These are phyloP conservation scores for Microcebus jonahi DNA, from an alignment of 2,113 vertebrate species.

Conservation along the genomic window DNA sequence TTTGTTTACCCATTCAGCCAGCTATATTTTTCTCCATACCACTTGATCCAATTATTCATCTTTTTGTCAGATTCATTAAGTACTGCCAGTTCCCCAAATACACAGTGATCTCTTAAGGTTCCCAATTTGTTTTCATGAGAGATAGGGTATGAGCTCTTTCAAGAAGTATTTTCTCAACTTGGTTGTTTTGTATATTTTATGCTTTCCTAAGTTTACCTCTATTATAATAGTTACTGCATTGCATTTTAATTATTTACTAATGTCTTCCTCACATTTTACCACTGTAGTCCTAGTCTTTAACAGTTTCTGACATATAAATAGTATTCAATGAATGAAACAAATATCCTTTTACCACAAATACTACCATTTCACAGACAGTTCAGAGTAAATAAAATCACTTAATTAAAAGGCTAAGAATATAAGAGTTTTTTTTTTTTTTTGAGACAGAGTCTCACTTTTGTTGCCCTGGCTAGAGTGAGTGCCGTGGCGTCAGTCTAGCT, in stretches of 20 bases:
- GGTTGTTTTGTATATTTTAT: neutral
- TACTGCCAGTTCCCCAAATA: neutral
- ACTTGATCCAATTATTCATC: neutral
- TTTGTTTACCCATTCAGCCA: neutral
- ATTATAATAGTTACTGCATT: neutral
- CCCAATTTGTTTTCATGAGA: neutral
- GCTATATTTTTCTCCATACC: too few relatives aligned
- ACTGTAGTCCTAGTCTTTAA: neutral
- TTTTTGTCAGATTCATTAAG: neutral
- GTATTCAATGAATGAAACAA: neutral
- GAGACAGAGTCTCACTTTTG: too few relatives aligned
- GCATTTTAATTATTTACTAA: neutral
- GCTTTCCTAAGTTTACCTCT: neutral
- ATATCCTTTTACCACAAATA: neutral
- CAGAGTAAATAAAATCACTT: neutral
- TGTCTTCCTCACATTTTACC: neutral
- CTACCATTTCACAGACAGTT: neutral
- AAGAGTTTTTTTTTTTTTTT: too few relatives aligned
- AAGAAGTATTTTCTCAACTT: neutral
- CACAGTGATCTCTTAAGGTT: neutral
- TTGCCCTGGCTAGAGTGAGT: too few relatives aligned
- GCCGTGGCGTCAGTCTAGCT: too few relatives aligned
- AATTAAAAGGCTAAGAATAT: constrained; percentile 21
- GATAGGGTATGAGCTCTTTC: neutral
- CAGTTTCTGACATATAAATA: neutral